Percentiles rank a stretch among this genome's conserved stretches.
Evolutionary conservation across 2,113 vertebrate species (phyloP).

Genomic region (Alosa alosa): DNA sequence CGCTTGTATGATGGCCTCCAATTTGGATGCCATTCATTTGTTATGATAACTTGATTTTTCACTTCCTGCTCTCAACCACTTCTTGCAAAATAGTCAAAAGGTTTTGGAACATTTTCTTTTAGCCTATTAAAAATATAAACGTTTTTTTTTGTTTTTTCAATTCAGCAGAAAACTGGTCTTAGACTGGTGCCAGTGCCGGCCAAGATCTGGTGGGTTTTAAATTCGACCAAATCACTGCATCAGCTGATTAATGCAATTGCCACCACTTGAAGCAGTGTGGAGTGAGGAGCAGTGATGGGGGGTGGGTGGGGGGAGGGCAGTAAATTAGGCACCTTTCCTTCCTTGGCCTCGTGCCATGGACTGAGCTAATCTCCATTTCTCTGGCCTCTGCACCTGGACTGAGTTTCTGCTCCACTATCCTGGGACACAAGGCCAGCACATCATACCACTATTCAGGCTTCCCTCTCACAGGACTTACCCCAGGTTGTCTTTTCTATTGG

Average conservation of each 20-base stretch:
- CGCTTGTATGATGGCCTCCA: too few species aligned
- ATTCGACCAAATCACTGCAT: not conserved
- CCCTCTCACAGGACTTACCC: not conserved
- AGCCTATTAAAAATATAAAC: too few species aligned
- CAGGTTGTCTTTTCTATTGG: not conserved
- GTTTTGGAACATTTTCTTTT: not conserved
- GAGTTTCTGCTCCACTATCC: not conserved
- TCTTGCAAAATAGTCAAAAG: too few species aligned
- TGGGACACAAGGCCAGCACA: not conserved
- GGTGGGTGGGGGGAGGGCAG: not conserved
- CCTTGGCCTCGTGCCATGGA: not conserved
- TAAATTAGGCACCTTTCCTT: not conserved
- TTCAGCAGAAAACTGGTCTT: not conserved
- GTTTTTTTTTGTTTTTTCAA: not conserved
- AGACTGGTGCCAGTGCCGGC: not conserved
- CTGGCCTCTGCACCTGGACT: not conserved
- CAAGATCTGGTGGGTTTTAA: not conserved
- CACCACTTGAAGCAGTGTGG: not conserved
- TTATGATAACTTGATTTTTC: too few species aligned
- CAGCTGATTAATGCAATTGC: not conserved
- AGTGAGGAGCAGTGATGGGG: not conserved
- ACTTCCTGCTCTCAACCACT: too few species aligned
- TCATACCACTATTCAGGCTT: not conserved
- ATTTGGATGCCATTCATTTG: too few species aligned
- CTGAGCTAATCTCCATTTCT: not conserved